Conservation (phyloP, 64 coral and sea anemone species). For the Astreopora myriophthalma region DNA sequence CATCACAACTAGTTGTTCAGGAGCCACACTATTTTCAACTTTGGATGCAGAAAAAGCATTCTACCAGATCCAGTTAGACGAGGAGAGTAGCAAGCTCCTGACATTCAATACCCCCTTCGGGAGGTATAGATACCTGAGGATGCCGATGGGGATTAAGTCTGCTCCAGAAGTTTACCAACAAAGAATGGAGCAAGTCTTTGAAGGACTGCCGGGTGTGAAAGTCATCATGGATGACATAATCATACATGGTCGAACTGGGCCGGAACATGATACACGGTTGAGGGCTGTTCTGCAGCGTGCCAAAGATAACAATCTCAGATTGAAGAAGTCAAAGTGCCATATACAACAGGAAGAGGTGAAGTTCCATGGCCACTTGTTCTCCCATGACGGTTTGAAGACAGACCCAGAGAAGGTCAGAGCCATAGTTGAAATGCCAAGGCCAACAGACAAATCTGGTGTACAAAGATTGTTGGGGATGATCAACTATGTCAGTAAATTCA, state of each 20-base stretch:
- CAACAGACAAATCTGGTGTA: too few species aligned
- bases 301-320: slow-evolving; percentile 15
- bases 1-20: too few species aligned
- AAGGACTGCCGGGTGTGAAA: neutral
- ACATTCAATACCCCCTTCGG: slow-evolving; percentile 44
- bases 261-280: slow-evolving; percentile 38
- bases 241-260: neutral
- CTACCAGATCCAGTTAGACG: neutral
- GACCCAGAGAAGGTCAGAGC: too few species aligned
- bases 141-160: slow-evolving; percentile 20
- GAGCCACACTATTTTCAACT: too few species aligned
- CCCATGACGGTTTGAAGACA: too few species aligned
- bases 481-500: slow-evolving; percentile 51
- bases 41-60: neutral
- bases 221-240: slow-evolving; percentile 5
- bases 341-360: too few species aligned
- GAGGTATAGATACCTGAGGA: neutral
- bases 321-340: too few species aligned
- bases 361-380: too few species aligned
- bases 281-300: slow-evolving; percentile 42
- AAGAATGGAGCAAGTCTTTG: neutral
- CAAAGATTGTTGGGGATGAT: slow-evolving; percentile 50
- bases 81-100: neutral
- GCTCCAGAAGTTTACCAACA: slow-evolving; percentile 1
- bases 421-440: too few species aligned